Evolutionary conservation across 2,888 invertebrate species (phyloP).

Genomic region (Notodonta ziczac): DNA sequence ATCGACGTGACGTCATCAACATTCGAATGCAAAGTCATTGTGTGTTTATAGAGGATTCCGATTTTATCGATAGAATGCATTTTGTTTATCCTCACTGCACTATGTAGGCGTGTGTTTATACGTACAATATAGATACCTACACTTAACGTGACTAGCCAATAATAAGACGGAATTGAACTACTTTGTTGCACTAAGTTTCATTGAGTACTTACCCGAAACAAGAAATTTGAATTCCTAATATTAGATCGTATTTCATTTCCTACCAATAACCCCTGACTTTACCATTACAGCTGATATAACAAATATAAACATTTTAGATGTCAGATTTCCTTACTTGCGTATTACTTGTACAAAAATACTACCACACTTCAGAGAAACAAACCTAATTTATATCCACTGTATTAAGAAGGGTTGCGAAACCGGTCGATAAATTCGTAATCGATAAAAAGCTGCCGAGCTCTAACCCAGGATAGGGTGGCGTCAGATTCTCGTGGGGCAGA

Average conservation of each 20-base stretch:
- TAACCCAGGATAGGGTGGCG: slow-evolving; percentile 76
- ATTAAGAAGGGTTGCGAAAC: slow-evolving; percentile 38
- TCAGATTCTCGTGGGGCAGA: slow-evolving; percentile 79
- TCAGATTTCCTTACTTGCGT: too few relatives aligned
- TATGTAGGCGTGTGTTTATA: not conserved
- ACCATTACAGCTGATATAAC: too few relatives aligned
- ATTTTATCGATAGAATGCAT: slow-evolving; percentile 57
- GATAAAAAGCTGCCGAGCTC: slow-evolving; percentile 63
- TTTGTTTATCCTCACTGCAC: slow-evolving; percentile 20
- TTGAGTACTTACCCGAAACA: too few relatives aligned
- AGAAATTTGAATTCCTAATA: too few relatives aligned
- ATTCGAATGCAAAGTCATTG: slow-evolving; percentile 76
- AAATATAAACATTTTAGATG: too few relatives aligned
- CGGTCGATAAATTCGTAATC: slow-evolving; percentile 52
- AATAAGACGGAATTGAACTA: too few relatives aligned
- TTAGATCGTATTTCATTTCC: too few relatives aligned
- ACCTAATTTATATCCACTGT: slow-evolving; percentile 30
- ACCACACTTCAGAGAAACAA: not conserved
- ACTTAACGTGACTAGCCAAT: too few relatives aligned
- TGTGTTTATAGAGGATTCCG: slow-evolving; percentile 52
- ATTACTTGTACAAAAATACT: not conserved
- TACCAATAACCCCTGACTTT: too few relatives aligned
- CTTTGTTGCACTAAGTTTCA: too few relatives aligned
- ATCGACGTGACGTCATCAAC: slow-evolving; percentile 80
- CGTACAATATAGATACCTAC: not conserved